A percentile compares a stretch with the other conserved stretches of the same genome.
Conservation (phyloP, 2,113 vertebrate species). For the Rhodinocichla rosea region DNA sequence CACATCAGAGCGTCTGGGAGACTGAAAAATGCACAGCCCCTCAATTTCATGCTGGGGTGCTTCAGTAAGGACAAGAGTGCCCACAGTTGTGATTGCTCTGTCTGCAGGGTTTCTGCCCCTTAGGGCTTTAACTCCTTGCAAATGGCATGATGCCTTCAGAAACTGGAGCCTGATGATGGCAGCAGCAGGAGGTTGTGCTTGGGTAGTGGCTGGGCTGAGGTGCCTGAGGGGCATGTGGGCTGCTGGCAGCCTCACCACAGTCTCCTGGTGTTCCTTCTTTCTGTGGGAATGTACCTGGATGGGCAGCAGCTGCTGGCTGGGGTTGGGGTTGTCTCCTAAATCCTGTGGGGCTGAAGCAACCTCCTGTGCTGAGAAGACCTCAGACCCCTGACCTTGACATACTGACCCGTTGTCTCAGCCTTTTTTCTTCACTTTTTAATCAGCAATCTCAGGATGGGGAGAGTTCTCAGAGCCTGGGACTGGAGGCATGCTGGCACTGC, state of each 20-base stretch:
- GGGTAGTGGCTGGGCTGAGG: neutral
- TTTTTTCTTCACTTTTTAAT: neutral
- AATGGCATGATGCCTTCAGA: neutral
- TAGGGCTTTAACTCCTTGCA: neutral
- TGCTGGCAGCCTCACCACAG: neutral
- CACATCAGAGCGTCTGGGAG: neutral
- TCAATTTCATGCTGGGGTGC: neutral
- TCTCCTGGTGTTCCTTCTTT: neutral
- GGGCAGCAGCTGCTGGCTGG: neutral
- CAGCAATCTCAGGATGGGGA: neutral
- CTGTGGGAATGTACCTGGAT: accelerated
- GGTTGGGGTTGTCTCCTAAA: neutral
- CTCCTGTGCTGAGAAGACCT: neutral
- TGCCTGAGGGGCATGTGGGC: neutral
- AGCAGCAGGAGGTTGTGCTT: neutral
- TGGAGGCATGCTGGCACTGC: neutral
- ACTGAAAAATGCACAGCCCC: neutral
- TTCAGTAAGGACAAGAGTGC: neutral
- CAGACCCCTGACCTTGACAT: neutral
- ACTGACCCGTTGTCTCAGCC: neutral
- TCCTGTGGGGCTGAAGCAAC: neutral
- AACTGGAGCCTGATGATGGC: neutral
- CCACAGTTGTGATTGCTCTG: accelerated
- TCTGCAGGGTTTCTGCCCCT: neutral
- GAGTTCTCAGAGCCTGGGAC: neutral